These are phyloP conservation scores for Vulpes ferrilata DNA, from an alignment of 2,113 vertebrate genomes.

Conservation along the genomic window DNA sequence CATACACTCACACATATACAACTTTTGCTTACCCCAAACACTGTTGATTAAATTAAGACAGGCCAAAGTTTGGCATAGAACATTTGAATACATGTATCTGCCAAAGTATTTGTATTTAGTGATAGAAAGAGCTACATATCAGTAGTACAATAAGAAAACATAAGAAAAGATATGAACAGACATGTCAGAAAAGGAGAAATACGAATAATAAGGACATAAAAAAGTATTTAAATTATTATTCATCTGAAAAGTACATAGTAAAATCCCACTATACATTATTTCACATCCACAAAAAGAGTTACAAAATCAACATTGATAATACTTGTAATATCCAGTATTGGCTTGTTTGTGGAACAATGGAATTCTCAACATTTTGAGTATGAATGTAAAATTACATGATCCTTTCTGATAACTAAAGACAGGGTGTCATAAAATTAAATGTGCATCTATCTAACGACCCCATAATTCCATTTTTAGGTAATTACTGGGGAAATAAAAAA, in stretches of 20 bases:
- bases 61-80: not conserved
- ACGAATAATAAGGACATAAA: no score
- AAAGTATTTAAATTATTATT: not conserved
- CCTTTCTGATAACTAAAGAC: not conserved
- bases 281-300: not conserved
- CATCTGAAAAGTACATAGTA: not conserved
- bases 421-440: not conserved
- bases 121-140: not conserved
- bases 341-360: not conserved
- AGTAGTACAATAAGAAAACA: not conserved
- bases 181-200: not conserved
- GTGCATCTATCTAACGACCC: not conserved
- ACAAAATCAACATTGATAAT: not conserved
- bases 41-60: not conserved
- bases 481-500: not conserved
- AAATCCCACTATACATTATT: not conserved
- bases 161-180: not conserved
- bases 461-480: not conserved
- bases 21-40: not conserved
- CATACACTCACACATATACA: not conserved
- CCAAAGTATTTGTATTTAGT: not conserved
- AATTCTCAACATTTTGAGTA: not conserved
- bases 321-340: not conserved
- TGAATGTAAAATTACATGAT: not conserved
- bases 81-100: not conserved